Percentiles rank a stretch among this genome's conserved stretches.
Evolutionary conservation across 2,888 invertebrate genomes (phyloP).

Genomic region (Bellardia bayeri): DNA sequence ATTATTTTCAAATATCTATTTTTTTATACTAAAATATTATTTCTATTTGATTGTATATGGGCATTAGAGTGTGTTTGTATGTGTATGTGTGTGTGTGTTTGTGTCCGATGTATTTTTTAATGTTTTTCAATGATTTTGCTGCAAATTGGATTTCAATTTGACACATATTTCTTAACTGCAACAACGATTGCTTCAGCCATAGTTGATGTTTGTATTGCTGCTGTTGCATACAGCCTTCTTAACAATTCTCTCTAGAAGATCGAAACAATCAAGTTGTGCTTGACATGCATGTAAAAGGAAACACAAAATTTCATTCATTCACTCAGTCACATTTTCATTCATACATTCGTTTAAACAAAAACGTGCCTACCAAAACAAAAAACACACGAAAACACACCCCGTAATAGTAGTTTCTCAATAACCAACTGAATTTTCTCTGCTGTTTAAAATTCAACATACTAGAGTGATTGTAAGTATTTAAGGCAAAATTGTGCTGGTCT

Average conservation of each 20-base stretch:
- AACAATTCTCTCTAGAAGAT: slow-evolving; percentile 65
- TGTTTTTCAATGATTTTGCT: slow-evolving; percentile 68
- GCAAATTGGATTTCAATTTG: slow-evolving; percentile 73
- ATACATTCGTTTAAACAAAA: slow-evolving; percentile 52
- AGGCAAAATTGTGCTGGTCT: slow-evolving; percentile 5
- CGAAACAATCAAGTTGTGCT: slow-evolving; percentile 73
- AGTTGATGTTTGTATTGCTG: not conserved
- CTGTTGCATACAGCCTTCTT: slow-evolving; percentile 50
- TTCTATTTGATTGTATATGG: slow-evolving; percentile 26
- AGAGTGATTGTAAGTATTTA: slow-evolving; percentile 33
- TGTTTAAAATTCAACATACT: slow-evolving; percentile 21
- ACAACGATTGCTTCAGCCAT: not conserved
- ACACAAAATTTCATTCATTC: slow-evolving; percentile 63
- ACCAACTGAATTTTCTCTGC: slow-evolving; percentile 23
- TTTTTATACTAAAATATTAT: not conserved
- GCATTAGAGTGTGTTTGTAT: not conserved
- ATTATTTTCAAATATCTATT: slow-evolving; percentile 28
- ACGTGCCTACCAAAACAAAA: slow-evolving; percentile 47
- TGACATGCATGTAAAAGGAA: slow-evolving; percentile 69
- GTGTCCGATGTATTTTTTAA: slow-evolving; percentile 5
- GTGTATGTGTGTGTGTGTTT: not conserved
- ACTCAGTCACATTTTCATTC: not conserved
- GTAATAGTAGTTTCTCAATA: slow-evolving; percentile 46
- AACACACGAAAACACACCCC: not conserved
- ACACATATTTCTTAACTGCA: slow-evolving; percentile 60